phyloP scores from a whole-genome alignment of 2,888 invertebrate genomes.

The Scelioninae gen. 1 region DNA sequence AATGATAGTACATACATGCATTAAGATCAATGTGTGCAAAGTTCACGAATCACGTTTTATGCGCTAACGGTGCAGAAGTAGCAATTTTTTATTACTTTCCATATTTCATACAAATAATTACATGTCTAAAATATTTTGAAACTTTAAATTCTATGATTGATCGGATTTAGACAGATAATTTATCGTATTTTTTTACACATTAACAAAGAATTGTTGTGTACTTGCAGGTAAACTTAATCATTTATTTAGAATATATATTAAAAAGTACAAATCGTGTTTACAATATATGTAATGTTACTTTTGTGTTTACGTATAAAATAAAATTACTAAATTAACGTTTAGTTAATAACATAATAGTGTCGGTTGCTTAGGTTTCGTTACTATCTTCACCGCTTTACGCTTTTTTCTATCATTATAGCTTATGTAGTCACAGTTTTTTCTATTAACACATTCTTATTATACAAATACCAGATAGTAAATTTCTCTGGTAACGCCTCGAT shows the following conservation, averaged over 20 bases:
- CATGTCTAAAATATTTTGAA: background rate
- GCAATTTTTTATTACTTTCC: conserved; percentile 2
- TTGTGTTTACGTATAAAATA: no score
- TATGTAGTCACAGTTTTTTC: conserved; percentile 69
- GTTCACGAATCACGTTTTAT: conserved; percentile 57
- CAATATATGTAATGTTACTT: no score
- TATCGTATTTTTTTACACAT: no score
- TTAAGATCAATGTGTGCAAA: conserved; percentile 62
- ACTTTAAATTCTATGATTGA: no score
- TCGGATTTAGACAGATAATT: no score
- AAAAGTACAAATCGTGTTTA: no score
- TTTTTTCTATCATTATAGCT: conserved; percentile 38
- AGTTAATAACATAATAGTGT: no score
- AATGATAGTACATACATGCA: conserved; percentile 64
- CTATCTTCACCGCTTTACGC: conserved; percentile 45
- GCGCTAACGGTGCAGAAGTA: conserved; percentile 50
- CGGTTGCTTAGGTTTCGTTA: conserved; percentile 22
- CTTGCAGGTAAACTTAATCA: no score
- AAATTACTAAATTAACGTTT: no score
- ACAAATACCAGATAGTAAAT: conserved; percentile 73
- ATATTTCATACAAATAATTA: background rate
- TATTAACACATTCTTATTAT: conserved; percentile 78
- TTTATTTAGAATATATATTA: no score
- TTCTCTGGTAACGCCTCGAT: conserved; percentile 43
- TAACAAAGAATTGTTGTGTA: no score